Evolutionary conservation across 2,888 invertebrate species (phyloP).

Genomic region (Aphrophora alni): DNA sequence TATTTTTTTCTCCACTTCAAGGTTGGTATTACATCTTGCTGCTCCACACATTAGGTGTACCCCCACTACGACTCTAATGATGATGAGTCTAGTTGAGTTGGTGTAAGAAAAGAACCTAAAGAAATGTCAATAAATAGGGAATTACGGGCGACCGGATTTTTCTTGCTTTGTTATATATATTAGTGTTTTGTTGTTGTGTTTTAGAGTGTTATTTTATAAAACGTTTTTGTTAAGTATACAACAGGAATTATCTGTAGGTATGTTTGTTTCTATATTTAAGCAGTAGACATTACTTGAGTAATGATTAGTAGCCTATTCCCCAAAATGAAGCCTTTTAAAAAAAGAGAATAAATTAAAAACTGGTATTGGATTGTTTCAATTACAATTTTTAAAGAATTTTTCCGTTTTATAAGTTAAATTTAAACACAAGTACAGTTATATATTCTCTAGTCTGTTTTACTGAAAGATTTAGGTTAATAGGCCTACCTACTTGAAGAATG

Average conservation of each 20-base stretch:
- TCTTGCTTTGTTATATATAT: conserved; percentile 12
- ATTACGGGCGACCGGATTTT: neutral
- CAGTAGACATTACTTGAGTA: neutral
- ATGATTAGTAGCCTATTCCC: neutral
- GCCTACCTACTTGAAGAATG: too few species aligned
- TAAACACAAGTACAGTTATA: too few species aligned
- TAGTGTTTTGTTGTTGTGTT: neutral
- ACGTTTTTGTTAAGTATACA: neutral
- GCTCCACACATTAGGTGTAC: conserved; percentile 33
- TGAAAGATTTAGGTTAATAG: too few species aligned
- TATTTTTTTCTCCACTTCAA: too few species aligned
- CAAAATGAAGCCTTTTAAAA: conserved; percentile 4
- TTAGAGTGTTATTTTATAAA: neutral
- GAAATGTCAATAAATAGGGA: conserved; percentile 37
- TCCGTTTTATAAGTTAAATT: too few species aligned
- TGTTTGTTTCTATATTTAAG: neutral
- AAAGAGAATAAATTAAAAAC: too few species aligned
- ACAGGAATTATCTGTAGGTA: neutral
- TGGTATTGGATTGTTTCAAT: too few species aligned
- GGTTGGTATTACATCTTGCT: neutral
- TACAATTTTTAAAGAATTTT: too few species aligned
- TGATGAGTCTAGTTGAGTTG: conserved; percentile 34
- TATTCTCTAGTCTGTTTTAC: too few species aligned
- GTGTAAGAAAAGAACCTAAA: conserved; percentile 34
- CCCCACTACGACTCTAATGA: conserved; percentile 34